Conservation (phyloP, 1,140 invertebrate genomes). For the Bombus picipes region DNA sequence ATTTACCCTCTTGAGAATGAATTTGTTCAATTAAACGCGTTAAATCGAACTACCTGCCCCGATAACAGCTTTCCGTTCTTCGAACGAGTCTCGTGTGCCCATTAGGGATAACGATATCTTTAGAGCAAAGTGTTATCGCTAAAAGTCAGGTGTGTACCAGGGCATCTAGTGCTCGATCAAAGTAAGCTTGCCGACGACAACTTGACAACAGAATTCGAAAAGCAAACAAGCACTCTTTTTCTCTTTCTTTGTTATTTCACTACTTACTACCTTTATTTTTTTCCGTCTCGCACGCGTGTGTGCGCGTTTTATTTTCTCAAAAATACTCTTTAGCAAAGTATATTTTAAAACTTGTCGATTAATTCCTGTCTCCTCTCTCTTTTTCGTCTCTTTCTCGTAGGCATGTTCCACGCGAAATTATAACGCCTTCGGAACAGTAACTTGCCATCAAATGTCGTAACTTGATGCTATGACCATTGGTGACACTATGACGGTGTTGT, state of each 20-base stretch:
- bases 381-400: not conserved
- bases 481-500: not conserved
- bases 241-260: not conserved
- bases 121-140: constrained; percentile 72
- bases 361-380: not conserved
- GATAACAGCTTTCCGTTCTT: constrained; percentile 64
- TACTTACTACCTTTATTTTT: not conserved
- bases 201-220: not conserved
- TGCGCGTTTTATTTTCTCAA: not conserved
- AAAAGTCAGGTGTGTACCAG: constrained; percentile 76
- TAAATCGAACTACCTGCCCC: constrained; percentile 64
- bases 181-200: constrained; percentile 36
- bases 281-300: too few species aligned
- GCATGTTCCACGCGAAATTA: not conserved
- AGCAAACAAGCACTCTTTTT: not conserved
- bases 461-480: not conserved
- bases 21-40: constrained; percentile 59
- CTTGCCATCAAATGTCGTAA: too few species aligned
- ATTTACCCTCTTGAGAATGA: constrained; percentile 1
- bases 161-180: constrained; percentile 65
- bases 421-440: not conserved
- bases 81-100: constrained; percentile 22
- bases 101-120: constrained; percentile 72
- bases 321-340: not conserved
- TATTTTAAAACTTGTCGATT: not conserved